Evolutionary conservation across 2,113 vertebrate genomes (phyloP), one percentile per base, ranked within the genome.

Genomic region (Candoia aspera): DNA sequence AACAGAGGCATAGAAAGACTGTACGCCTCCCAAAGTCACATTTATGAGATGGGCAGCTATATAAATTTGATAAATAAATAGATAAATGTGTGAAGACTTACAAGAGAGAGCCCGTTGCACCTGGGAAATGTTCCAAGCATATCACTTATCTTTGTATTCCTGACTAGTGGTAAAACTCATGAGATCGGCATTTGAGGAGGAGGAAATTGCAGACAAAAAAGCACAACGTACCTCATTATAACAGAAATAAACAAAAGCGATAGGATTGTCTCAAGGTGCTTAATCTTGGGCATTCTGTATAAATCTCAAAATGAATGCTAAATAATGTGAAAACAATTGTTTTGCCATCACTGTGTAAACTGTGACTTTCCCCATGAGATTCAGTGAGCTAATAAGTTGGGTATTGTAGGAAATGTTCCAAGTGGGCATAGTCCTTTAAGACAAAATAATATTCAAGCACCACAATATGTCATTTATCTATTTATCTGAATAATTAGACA

Each of bases 331-430:
- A 93, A 94, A 59, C 0, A 0, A 0, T 79, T 84, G 90, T n/a
- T 92, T 88, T 88, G 90, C 68, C 88, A 92, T 92, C 64, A 15
- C 21, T 19, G 29, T 91, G 59, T 55, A 57, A 89, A 93, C 92
- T 53, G 79, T 62, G 24, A 60, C 93, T 29, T 90, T 55, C 86
- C 87, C 89, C 42, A 29, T 21, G 33, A 90, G 95, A 94, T 92
- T 96, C 90, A 93, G 88, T 68, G 90, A 92, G 73, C 19, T 79
- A 73, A 91, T 93, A 93, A 92, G 62, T 24, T 87, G 90, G n/a
- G 6, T 46, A 88, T 57, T 92, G 10, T 88, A 95, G 91, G 46
- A 90, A 94, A 55, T 88, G 59, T 59, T 89, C 64, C 42, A 90
- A 23, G 24, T 0, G 0, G 91, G 60, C 54, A 53, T 33, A 0